Conservation (phyloP, 1,140 invertebrate species). For the Drosophila eugracilis region DNA sequence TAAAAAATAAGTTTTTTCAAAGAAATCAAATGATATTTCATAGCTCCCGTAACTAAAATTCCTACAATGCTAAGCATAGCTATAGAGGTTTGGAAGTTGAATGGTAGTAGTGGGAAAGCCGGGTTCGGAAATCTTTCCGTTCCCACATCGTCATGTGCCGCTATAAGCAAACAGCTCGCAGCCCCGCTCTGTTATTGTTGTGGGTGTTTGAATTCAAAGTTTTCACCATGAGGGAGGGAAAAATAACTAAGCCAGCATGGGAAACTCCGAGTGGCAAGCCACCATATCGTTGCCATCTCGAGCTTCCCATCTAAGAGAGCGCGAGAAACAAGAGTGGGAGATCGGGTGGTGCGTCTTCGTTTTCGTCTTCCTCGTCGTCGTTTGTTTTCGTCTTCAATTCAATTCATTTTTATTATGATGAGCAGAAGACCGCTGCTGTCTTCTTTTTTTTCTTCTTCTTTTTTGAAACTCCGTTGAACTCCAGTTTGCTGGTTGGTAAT, state of each 20-base stretch:
- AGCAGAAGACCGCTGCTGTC: slow-evolving; percentile 45
- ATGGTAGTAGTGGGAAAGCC: slow-evolving; percentile 4
- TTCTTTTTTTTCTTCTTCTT: slow-evolving; percentile 15
- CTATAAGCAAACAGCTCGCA: slow-evolving; percentile 61
- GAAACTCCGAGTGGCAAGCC: slow-evolving; percentile 49
- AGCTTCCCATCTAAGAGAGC: slow-evolving; percentile 34
- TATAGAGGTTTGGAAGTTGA: slow-evolving; percentile 5
- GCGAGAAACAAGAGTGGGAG: slow-evolving; percentile 13
- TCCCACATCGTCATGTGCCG: slow-evolving; percentile 65
- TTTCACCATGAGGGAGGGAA: slow-evolving; percentile 45
- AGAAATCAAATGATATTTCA: too few relatives aligned
- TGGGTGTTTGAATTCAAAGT: slow-evolving; percentile 46
- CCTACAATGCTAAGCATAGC: too few relatives aligned
- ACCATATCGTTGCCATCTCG: slow-evolving; percentile 68
- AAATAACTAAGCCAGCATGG: slow-evolving; percentile 60
- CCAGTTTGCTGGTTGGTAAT: slow-evolving; percentile 54
- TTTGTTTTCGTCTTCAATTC: slow-evolving; percentile 76
- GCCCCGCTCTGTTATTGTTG: slow-evolving; percentile 30
- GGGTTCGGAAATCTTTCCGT: slow-evolving; percentile 26
- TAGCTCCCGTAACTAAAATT: too few relatives aligned
- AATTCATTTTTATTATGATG: slow-evolving; percentile 82
- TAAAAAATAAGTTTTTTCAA: too few relatives aligned
- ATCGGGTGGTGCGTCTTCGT: slow-evolving; percentile 50
- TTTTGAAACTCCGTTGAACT: slow-evolving; percentile 49
- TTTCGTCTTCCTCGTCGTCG: slow-evolving; percentile 64